These are phyloP conservation scores for Sinhomidia bicolor DNA, from an alignment of 2,888 invertebrate genomes.

Conservation along the genomic window DNA sequence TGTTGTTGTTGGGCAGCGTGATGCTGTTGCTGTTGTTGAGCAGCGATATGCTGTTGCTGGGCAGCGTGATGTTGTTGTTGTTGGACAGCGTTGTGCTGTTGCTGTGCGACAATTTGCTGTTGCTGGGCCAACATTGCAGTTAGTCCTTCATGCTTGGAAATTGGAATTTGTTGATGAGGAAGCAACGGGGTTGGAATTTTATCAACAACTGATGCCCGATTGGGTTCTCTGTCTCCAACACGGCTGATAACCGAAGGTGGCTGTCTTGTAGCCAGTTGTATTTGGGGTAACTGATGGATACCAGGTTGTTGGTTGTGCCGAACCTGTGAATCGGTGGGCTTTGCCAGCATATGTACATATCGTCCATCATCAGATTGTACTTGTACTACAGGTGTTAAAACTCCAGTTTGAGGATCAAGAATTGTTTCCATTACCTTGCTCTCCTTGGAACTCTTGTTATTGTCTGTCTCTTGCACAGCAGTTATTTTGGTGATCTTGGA, in stretches of 20 bases:
- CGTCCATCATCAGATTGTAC: slow-evolving; percentile 88
- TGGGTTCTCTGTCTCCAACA: slow-evolving; percentile 53
- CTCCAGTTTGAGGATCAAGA: slow-evolving; percentile 89
- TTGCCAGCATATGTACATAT: slow-evolving; percentile 84
- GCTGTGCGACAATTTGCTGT: slow-evolving; percentile 75
- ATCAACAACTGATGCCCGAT: slow-evolving; percentile 15
- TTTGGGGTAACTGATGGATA: slow-evolving; percentile 61
- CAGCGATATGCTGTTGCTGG: slow-evolving; percentile 79
- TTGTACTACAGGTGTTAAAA: slow-evolving; percentile 87
- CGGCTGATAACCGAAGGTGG: slow-evolving; percentile 40
- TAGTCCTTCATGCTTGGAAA: slow-evolving; percentile 77
- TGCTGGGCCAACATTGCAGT: slow-evolving; percentile 76
- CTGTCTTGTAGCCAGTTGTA: slow-evolving; percentile 27
- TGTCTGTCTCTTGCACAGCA: not conserved
- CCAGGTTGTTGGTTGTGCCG: slow-evolving; percentile 48
- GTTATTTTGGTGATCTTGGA: slow-evolving; percentile 5
- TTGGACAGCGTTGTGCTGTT: slow-evolving; percentile 82
- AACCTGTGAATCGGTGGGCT: slow-evolving; percentile 31
- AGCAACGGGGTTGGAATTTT: slow-evolving; percentile 49
- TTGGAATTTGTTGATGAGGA: slow-evolving; percentile 67
- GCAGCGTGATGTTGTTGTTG: slow-evolving; percentile 81
- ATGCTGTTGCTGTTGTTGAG: slow-evolving; percentile 81
- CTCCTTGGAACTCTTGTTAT: slow-evolving; percentile 55
- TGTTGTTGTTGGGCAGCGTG: slow-evolving; percentile 79
- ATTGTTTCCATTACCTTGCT: slow-evolving; percentile 82